Base-by-base conservation (phyloP, 2,797 vertebrate species). In the Aeoliscus strigatus region DNA sequence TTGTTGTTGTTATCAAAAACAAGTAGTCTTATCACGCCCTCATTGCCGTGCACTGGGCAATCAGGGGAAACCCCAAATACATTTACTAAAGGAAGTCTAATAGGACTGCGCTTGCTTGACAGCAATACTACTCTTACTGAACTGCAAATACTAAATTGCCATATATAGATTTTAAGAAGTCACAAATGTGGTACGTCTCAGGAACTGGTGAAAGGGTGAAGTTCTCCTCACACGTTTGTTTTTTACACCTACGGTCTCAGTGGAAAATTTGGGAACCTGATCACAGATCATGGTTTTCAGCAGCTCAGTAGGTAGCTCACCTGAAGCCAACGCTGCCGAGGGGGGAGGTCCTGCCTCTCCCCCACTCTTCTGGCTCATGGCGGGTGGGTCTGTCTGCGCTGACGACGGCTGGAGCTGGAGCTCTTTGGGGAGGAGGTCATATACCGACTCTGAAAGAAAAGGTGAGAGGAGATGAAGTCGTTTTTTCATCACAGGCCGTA, bases 351-450 rank as follows among this genome's bases (percentile, higher is more conserved):
- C 91, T 34, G 92, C 93, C 91, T 98, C 96, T 64, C 95, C 96
- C 78, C 96, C 96, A 2, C 96, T 98, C 84, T 93, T 97, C 89
- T 98, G 96, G 88, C 96, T 98, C 96, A 97, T 98, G 89, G 91
- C 90, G 89, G 91, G 85, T 79, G 90, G 83, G 72, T 92, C 86
- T 78, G 90, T 90, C 86, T 95, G 91, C 80, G 88, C 82, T 83
- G 91, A 89, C 73, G 91, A 86, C 59, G 94, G 91, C 82, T 86
- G 85, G 42, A 99, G 91, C 89, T 98, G 96, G 79, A 99, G 91
- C 87, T 98, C 96, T 91, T 98, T 98, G 71, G 96, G 96, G 87
- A 99, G 94, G 89, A 99, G 94, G 90, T 99, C 96, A 99, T 98
- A 99, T 89, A 99, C 96, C 57, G 96, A 99, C 87, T 98, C 96